Base-by-base conservation (phyloP, 2,888 invertebrate genomes). In the Argynnis bischoffii region DNA sequence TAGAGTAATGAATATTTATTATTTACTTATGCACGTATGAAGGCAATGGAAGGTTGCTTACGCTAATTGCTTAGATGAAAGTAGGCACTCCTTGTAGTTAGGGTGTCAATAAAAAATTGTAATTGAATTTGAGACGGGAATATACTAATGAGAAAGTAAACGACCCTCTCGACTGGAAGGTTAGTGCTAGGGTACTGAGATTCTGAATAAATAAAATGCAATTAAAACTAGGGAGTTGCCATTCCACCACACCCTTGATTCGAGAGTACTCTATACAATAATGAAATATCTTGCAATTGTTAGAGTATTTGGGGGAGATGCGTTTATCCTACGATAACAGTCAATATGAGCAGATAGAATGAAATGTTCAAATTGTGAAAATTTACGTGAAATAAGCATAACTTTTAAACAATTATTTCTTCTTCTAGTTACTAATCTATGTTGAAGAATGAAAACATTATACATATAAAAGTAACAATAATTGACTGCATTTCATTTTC, bases 121-220 rank as follows among this genome's bases (percentile, higher is more conserved):
- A 74, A 80, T 81, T 77, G 70, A 77, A 78, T 76, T 76, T 66
- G 75, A 75, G 73, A 76, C 63, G 63, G 64, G 66, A 78, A 65
- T 77, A 77, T 81, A 83, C 82, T 87, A 87, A 88, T 84, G 86
- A 85, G 82, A 80, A 75, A 74, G 71, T 79, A 66, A 56, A 50
- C 51, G 79, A 80, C 83, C 81, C 80, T 74, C 74, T 76, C 80
- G 76, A 75, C 72, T 76, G 74, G 75, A 80, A 75, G 64, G 70
- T 69, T 75, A 78, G 80, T 79, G 78, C 81, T 79, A 81, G 81
- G 81, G 83, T 77, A 79, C 81, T 78, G 78, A 77, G 81, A 83
- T 80, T 80, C 80, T 91, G 89, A 90, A 90, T 91, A 90, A 90
- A 89, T 91, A 90, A 90, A 90, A 87, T 85, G 83, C 87, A 89